Conservation (phyloP, 2,888 invertebrate species). For the Teleogryllus oceanicus region DNA sequence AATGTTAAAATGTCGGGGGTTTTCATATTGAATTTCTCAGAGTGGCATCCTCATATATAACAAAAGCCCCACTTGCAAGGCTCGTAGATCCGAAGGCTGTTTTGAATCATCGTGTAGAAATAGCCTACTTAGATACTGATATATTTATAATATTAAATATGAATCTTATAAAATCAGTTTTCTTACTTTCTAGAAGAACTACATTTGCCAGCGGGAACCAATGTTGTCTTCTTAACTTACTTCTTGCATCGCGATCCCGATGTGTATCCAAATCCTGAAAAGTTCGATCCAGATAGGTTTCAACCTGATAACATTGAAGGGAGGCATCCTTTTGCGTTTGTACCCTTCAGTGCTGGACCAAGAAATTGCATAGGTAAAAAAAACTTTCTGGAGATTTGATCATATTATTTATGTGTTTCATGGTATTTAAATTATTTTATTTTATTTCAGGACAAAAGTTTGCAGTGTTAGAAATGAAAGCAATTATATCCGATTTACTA, state of each 20-base stretch:
- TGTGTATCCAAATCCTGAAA: not conserved
- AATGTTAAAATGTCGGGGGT: no score
- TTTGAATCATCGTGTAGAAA: no score
- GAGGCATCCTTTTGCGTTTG: not conserved
- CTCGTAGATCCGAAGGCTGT: no score
- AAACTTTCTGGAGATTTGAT: not conserved
- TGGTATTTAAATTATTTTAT: not conserved
- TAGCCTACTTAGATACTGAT: no score
- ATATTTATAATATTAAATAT: no score
- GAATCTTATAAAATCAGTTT: not conserved
- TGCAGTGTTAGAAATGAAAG: not conserved
- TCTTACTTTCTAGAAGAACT: not conserved
- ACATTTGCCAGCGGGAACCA: not conserved
- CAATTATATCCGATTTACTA: not conserved
- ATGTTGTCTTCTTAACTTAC: not conserved
- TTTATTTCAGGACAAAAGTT: not conserved
- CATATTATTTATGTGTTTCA: not conserved
- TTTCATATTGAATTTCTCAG: no score
- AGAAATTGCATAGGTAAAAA: not conserved
- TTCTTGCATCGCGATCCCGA: not conserved
- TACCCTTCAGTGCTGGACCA: conserved; percentile 8
- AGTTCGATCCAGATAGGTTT: not conserved
- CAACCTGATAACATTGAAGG: not conserved
- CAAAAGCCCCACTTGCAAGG: no score
- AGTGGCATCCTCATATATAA: no score